Percentiles rank a stretch among this genome's conserved stretches.
Evolutionary conservation across 2,888 invertebrate species (phyloP).

Genomic region (Dendrolimus pini): DNA sequence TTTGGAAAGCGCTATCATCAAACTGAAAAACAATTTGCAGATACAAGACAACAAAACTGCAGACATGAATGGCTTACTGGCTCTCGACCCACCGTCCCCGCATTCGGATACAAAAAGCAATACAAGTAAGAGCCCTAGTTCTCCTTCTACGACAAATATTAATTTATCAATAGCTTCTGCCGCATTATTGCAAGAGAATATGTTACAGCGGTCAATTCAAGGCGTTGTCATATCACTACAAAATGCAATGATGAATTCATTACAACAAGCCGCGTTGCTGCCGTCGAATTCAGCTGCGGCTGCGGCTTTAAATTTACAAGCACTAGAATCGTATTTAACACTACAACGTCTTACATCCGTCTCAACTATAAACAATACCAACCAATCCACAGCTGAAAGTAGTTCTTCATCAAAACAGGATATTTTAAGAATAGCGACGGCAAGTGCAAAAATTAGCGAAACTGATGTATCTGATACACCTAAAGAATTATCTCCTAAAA

Average conservation of each 20-base stretch:
- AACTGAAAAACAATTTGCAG: conserved; percentile 70
- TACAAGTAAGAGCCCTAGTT: conserved; percentile 64
- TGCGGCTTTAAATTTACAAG: conserved; percentile 89
- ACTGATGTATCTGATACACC: conserved; percentile 53
- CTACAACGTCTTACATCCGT: conserved; percentile 86
- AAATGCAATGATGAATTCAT: conserved; percentile 89
- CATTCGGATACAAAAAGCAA: conserved; percentile 48
- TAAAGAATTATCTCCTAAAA: conserved; percentile 62
- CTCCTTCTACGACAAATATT: conserved; percentile 47
- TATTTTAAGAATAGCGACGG: conserved; percentile 80
- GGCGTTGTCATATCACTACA: conserved; percentile 88
- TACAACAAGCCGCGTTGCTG: conserved; percentile 88
- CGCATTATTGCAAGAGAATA: conserved; percentile 78
- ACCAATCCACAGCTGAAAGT: conserved; percentile 44
- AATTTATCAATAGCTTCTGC: conserved; percentile 77
- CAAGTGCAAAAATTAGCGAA: conserved; percentile 70
- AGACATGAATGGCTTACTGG: conserved; percentile 58
- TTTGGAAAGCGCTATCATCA: conserved; percentile 72
- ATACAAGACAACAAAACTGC: conserved; percentile 65
- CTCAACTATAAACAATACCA: conserved; percentile 69
- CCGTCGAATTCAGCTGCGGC: conserved; percentile 91
- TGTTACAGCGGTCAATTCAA: conserved; percentile 84
- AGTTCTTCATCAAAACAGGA: conserved; percentile 78
- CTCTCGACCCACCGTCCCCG: conserved; percentile 46
- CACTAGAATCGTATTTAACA: conserved; percentile 90